These are phyloP conservation scores for Conus betulinus DNA, from an alignment of 1,140 invertebrate genomes.

Conservation along the genomic window DNA sequence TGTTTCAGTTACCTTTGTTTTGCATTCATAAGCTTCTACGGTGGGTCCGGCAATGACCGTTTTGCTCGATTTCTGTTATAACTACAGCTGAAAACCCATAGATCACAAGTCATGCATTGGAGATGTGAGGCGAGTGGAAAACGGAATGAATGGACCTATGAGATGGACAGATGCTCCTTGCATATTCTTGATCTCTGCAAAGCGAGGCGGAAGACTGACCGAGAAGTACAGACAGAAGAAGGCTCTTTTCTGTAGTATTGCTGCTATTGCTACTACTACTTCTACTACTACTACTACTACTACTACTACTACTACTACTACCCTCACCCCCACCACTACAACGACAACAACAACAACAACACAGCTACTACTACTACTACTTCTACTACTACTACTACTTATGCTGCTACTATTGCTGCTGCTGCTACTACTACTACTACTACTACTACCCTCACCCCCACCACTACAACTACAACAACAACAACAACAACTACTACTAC, in stretches of 20 bases:
- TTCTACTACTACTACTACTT: background rate
- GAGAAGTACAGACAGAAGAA: no score
- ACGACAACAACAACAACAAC: background rate
- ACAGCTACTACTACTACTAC: background rate
- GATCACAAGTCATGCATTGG: no score
- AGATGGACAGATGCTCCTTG: no score
- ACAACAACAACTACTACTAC: background rate
- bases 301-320: background rate
- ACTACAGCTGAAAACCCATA: no score
- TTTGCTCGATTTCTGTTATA: no score
- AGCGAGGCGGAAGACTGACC: no score
- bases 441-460: background rate
- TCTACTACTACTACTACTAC: background rate
- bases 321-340: background rate
- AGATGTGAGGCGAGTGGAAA: no score
- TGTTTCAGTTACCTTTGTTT: no score
- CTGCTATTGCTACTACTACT: background rate
- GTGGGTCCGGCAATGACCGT: no score
- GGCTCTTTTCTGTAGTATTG: background rate
- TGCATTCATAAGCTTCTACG: no score
- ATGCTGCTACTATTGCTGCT: background rate
- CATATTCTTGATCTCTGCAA: no score
- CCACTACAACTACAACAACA: background rate
- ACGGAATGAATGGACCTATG: no score
- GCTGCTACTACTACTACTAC: constrained; percentile 8